Conservation (phyloP, 2,113 vertebrate species). For the Vimba vimba region DNA sequence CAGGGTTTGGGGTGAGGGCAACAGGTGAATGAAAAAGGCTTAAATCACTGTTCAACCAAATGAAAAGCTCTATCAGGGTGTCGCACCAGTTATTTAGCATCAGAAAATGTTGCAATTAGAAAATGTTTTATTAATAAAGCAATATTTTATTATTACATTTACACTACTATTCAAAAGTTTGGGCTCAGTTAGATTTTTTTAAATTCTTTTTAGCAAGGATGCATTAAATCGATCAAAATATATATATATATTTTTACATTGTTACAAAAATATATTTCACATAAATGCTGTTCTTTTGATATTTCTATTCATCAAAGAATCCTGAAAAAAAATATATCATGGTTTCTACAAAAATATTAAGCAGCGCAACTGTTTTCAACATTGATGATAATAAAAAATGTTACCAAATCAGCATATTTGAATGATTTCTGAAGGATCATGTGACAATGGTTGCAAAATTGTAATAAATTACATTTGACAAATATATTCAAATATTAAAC, state of each 20-base stretch:
- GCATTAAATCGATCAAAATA: no score
- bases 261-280: not conserved
- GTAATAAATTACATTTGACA: no score
- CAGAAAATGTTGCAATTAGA: not conserved
- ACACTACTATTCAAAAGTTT: not conserved
- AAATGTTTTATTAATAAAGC: not conserved
- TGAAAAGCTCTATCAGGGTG: not conserved
- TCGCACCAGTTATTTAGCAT: not conserved
- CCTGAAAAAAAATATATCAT: not conserved
- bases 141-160: not conserved
- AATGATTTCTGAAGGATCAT: not conserved
- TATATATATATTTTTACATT: no score
- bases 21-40: slow-evolving; percentile 5
- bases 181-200: no score
- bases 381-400: not conserved
- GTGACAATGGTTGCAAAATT: not conserved
- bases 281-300: not conserved
- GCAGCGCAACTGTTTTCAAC: not conserved
- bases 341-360: not conserved
- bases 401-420: not conserved
- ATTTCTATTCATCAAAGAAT: not conserved
- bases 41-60: slow-evolving; percentile 3
- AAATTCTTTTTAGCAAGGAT: no score
- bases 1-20: not conserved
- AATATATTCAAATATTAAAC: not conserved